Base-by-base conservation (phyloP, 2,797 vertebrate species). In the Salmo trutta region DNA sequence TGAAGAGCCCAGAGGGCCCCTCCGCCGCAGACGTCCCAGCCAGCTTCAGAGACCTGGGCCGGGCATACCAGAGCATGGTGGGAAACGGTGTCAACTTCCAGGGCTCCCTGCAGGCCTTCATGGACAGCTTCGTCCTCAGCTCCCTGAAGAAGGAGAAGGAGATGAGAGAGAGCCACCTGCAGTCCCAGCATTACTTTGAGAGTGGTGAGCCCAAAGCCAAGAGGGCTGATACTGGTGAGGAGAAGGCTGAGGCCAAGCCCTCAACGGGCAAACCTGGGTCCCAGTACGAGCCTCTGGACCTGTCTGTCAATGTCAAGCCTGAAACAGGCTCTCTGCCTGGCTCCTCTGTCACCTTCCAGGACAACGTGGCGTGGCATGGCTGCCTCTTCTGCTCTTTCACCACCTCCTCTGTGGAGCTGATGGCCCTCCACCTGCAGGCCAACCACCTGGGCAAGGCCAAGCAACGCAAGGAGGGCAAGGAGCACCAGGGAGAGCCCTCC, bases 341-440 rank as follows among this genome's bases (percentile, higher is more conserved):
- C 59, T 95, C 97, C 33, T 97, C 97, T 0, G 86, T 98, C 84
- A 99, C 97, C 10, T 91, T 99, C 76, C 98, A 97, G 75, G 98
- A 99, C 85, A 99, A 98, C 21, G 95, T 99, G 10, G 96, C 96
- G 0, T 99, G 98, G 98, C 97, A 99, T 0, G 94, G 97, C 83
- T 99, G 98, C 91, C 94, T 99, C 47, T 99, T 99, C 87, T 99
- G 98, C 82, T 96, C 98, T 21, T 99, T 98, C 85, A 97, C 97
- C 8, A 99, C 98, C 1, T 96, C 97, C 3, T 99, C 98, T n/a
- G 89, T 98, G 92, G 98, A 99, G 90, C 92, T 99, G 24, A 99
- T 99, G 98, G 97, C 98, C 78, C 95, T 99, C 64, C 98, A 99
- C 81, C 96, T 99, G 71, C 98, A 98, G 91, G 97, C 97, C 85